Conservation (phyloP, 2,888 invertebrate genomes). For the Uloborus plumipes region DNA sequence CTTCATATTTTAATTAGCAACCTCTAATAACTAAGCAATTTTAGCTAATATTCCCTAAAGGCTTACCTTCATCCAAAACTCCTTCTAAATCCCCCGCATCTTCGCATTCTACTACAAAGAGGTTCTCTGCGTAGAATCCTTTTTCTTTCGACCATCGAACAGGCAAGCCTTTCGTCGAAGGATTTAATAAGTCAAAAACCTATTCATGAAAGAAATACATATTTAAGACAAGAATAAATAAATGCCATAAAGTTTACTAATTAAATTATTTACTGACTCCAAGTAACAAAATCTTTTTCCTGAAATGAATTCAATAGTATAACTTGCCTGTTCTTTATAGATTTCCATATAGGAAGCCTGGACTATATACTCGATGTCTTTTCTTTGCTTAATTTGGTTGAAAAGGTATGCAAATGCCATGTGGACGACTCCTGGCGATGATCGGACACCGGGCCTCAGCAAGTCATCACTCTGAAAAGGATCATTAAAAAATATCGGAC, state of each 20-base stretch:
- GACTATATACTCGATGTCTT: slow-evolving; percentile 82
- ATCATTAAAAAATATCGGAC: not conserved
- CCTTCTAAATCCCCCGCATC: slow-evolving; percentile 92
- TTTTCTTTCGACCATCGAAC: slow-evolving; percentile 92
- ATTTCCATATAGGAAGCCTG: slow-evolving; percentile 96
- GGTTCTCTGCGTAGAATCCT: slow-evolving; percentile 95
- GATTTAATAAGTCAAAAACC: slow-evolving; percentile 95
- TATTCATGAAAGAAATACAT: slow-evolving; percentile 70
- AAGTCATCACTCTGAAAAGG: slow-evolving; percentile 39
- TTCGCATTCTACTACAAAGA: slow-evolving; percentile 95
- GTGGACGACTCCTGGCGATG: slow-evolving; percentile 65
- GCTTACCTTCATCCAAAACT: slow-evolving; percentile 90
- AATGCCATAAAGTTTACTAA: not conserved
- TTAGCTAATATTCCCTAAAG: not conserved
- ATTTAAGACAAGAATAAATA: not conserved
- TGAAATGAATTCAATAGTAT: no score
- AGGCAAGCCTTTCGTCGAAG: slow-evolving; percentile 85
- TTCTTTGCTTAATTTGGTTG: slow-evolving; percentile 82
- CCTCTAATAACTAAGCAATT: no score
- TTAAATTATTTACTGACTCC: no score
- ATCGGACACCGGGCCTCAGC: slow-evolving; percentile 29
- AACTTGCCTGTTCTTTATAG: slow-evolving; percentile 92
- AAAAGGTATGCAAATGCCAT: slow-evolving; percentile 85
- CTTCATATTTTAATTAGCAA: no score
- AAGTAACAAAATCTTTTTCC: no score